Percentiles rank a stretch among this genome's conserved stretches.
Conservation (phyloP, 1,140 invertebrate genomes). For the Antheraea pernyi region DNA sequence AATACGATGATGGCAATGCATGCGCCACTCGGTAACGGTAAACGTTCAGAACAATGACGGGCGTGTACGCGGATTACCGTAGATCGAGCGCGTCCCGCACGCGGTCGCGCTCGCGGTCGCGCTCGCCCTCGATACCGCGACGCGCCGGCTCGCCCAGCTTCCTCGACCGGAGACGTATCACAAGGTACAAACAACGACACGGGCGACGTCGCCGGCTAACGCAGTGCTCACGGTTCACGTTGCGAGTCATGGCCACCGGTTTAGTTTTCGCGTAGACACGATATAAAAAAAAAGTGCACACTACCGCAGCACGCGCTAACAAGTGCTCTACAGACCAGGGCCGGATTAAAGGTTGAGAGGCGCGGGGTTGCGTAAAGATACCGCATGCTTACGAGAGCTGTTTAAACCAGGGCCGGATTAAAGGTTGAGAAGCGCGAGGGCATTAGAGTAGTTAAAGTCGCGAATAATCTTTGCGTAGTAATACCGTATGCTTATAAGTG, state of each 20-base stretch:
- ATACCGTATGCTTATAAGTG: too few relatives aligned
- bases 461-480: too few relatives aligned
- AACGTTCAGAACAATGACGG: slow-evolving; percentile 67
- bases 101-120: slow-evolving; percentile 80
- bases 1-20: slow-evolving; percentile 30
- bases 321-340: too few relatives aligned
- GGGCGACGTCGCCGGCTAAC: not conserved
- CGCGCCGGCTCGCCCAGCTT: slow-evolving; percentile 94
- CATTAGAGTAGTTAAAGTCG: too few relatives aligned
- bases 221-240: slow-evolving; percentile 11
- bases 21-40: slow-evolving; percentile 21
- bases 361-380: too few relatives aligned
- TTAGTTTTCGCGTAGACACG: too few relatives aligned
- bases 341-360: too few relatives aligned
- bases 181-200: slow-evolving; percentile 82
- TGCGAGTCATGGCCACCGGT: not conserved
- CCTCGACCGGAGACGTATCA: slow-evolving; percentile 92
- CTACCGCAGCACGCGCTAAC: too few relatives aligned
- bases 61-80: slow-evolving; percentile 74
- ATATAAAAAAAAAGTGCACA: too few relatives aligned
- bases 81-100: slow-evolving; percentile 77
- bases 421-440: too few relatives aligned
- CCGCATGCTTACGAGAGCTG: too few relatives aligned
- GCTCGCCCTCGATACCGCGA: slow-evolving; percentile 92
- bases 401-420: too few relatives aligned